A percentile compares a stretch with the other conserved stretches of the same genome.
Conservation (phyloP, 2,888 invertebrate species). For the Tuta absoluta region DNA sequence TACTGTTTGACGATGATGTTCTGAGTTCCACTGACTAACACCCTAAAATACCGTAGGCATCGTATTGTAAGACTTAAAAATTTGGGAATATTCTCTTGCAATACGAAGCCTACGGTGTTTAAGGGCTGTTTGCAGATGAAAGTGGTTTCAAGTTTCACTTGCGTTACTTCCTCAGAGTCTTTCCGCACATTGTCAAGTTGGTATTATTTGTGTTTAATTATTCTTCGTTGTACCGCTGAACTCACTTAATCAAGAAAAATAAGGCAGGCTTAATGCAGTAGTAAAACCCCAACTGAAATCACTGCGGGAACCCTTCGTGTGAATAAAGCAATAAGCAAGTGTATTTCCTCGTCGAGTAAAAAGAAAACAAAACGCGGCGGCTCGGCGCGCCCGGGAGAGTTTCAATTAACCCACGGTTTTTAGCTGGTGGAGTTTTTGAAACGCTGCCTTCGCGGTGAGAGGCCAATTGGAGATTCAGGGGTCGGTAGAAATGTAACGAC, state of each 20-base stretch:
- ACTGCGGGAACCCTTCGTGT: background rate
- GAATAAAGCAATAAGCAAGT: constrained; percentile 5
- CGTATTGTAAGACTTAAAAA: too few relatives aligned
- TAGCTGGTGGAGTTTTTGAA: constrained; percentile 33
- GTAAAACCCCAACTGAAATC: background rate
- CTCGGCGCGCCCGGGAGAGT: constrained; percentile 31
- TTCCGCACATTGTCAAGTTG: too few relatives aligned
- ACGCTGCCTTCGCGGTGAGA: constrained; percentile 30
- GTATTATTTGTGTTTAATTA: too few relatives aligned
- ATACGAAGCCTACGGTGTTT: too few relatives aligned
- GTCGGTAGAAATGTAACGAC: background rate
- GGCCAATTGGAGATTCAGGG: constrained; percentile 18
- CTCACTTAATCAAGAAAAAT: background rate
- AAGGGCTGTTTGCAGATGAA: too few relatives aligned
- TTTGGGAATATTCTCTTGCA: too few relatives aligned
- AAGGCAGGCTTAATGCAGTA: background rate
- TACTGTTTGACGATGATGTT: too few relatives aligned
- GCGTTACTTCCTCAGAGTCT: too few relatives aligned
- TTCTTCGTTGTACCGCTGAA: too few relatives aligned
- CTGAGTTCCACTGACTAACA: too few relatives aligned
- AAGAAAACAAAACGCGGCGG: background rate
- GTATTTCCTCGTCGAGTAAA: background rate
- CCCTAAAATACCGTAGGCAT: too few relatives aligned
- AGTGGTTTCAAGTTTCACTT: too few relatives aligned
- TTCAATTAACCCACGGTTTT: constrained; percentile 41